These are phyloP conservation scores for Bubalus kerabau DNA, from an alignment of 2,113 vertebrate genomes.

Conservation along the genomic window DNA sequence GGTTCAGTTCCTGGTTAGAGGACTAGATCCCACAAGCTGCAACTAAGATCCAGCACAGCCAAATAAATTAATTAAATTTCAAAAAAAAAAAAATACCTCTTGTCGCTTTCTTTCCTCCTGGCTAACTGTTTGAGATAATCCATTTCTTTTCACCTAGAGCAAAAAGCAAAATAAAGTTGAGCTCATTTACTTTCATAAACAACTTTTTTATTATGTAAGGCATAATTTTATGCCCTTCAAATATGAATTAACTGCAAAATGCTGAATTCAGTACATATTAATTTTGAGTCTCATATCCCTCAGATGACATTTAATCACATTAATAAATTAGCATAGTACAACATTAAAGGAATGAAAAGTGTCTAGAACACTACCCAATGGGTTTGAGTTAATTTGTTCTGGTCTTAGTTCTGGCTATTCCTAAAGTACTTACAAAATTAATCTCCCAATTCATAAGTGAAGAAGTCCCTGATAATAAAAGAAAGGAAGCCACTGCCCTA, in stretches of 20 bases:
- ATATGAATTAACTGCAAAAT: background rate
- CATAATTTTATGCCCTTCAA: background rate
- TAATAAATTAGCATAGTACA: background rate
- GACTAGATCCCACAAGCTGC: background rate
- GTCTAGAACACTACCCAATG: background rate
- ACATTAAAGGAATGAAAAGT: background rate
- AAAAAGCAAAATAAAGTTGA: slow-evolving; percentile 21
- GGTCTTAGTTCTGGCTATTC: background rate
- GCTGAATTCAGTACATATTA: background rate
- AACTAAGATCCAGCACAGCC: background rate
- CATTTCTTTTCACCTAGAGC: slow-evolving; percentile 91
- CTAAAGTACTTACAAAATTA: background rate
- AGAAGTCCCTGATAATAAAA: background rate
- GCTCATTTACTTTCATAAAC: background rate
- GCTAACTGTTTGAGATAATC: slow-evolving; percentile 83
- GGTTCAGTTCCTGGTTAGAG: background rate
- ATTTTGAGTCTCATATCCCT: background rate
- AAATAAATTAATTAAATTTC: background rate
- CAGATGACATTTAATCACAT: background rate
- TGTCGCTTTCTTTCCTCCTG: slow-evolving; percentile 95
- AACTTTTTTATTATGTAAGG: background rate
- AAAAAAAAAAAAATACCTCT: slow-evolving; percentile 84
- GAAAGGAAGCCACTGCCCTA: background rate
- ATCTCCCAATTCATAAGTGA: background rate
- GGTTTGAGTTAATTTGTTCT: background rate